Evolutionary conservation across 2,888 invertebrate genomes (phyloP).

Genomic region (Acanthosepion pharaonis): DNA sequence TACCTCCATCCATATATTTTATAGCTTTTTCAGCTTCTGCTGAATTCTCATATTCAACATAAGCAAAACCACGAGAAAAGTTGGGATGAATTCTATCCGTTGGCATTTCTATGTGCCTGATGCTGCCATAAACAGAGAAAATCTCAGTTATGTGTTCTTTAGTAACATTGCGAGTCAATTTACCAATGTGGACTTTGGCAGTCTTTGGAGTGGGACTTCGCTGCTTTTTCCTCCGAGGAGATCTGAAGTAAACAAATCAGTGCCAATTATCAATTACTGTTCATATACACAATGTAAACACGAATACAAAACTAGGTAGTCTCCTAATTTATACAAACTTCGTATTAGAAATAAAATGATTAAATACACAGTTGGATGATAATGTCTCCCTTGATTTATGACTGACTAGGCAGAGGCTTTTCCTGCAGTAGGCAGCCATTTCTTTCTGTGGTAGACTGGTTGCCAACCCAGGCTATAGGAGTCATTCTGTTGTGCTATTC

Average conservation of each 20-base stretch:
- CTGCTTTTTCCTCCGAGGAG: slow-evolving; percentile 78
- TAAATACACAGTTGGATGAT: too few species aligned
- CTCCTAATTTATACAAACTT: too few species aligned
- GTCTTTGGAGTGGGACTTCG: slow-evolving; percentile 90
- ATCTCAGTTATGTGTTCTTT: slow-evolving; percentile 77
- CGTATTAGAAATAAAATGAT: too few species aligned
- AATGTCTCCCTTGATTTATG: too few species aligned
- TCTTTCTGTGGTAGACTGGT: too few species aligned
- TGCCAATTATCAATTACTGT: neutral
- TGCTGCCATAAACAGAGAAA: slow-evolving; percentile 77
- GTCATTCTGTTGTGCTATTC: too few species aligned
- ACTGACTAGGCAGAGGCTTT: too few species aligned
- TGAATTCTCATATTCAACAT: slow-evolving; percentile 92
- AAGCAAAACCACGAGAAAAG: slow-evolving; percentile 93
- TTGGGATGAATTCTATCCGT: slow-evolving; percentile 90
- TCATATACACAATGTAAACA: too few species aligned
- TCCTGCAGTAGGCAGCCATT: too few species aligned
- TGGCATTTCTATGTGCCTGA: slow-evolving; percentile 92
- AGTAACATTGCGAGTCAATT: slow-evolving; percentile 92
- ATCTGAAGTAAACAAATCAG: slow-evolving; percentile 54
- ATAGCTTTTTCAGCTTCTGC: slow-evolving; percentile 98
- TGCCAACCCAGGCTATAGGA: too few species aligned
- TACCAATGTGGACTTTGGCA: slow-evolving; percentile 93
- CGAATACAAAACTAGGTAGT: too few species aligned
- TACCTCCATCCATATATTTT: slow-evolving; percentile 99